A percentile compares a stretch with the other conserved stretches of the same genome.
Evolutionary conservation across 2,888 invertebrate species (phyloP).

Genomic region (Drosophila aldrichi): DNA sequence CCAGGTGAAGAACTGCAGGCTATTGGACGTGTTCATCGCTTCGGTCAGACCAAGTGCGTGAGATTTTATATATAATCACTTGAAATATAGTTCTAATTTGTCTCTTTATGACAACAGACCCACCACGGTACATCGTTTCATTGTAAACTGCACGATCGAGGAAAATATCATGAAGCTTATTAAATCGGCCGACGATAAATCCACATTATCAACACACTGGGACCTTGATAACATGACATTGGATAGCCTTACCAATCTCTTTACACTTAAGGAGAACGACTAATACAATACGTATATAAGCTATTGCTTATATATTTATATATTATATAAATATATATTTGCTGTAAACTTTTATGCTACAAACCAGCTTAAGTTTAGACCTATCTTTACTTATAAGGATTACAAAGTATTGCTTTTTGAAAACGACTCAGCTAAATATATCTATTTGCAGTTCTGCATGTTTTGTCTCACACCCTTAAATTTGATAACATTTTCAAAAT

Average conservation of each 20-base stretch:
- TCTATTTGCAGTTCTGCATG: conserved; percentile 1
- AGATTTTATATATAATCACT: neutral
- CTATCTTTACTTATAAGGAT: conserved; percentile 32
- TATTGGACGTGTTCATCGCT: conserved; percentile 91
- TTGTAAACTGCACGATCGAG: conserved; percentile 90
- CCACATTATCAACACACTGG: conserved; percentile 75
- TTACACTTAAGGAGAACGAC: conserved; percentile 50
- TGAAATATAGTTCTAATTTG: neutral
- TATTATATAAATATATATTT: neutral
- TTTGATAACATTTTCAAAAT: conserved; percentile 49
- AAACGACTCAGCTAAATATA: conserved; percentile 20
- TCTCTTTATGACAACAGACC: conserved; percentile 72
- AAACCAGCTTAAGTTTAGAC: conserved; percentile 16
- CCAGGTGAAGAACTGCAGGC: conserved; percentile 91
- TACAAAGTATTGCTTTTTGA: conserved; percentile 49
- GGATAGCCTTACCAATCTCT: conserved; percentile 67
- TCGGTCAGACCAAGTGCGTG: conserved; percentile 90
- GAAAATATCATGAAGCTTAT: conserved; percentile 86
- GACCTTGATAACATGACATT: conserved; percentile 78
- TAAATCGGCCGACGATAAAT: conserved; percentile 82
- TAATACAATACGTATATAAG: neutral
- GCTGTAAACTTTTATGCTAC: neutral
- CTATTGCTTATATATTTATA: too few species aligned
- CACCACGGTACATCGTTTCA: conserved; percentile 90
- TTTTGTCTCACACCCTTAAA: neutral